A percentile compares a stretch with the other conserved stretches of the same genome.
Evolutionary conservation across 2,888 invertebrate species (phyloP).

Genomic region (Drosophila mulleri): DNA sequence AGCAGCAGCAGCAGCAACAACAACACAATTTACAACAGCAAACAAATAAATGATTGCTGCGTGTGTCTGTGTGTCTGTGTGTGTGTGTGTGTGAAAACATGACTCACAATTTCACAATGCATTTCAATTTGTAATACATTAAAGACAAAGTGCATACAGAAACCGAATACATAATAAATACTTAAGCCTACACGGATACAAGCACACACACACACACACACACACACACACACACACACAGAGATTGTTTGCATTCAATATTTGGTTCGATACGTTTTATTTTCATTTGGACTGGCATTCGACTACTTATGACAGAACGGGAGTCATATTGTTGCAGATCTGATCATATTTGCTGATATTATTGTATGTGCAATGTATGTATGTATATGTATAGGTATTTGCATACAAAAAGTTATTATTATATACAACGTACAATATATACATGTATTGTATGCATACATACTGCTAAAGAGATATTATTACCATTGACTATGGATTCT

Average conservation of each 20-base stretch:
- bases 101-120: constrained; percentile 57
- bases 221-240: not conserved
- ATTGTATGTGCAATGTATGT: not conserved
- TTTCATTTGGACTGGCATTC: constrained; percentile 16
- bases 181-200: constrained; percentile 22
- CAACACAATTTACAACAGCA: constrained; percentile 22
- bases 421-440: no score
- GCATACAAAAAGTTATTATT: no score
- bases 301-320: not conserved
- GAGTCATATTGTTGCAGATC: constrained; percentile 3
- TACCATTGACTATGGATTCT: no score
- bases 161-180: constrained; percentile 47
- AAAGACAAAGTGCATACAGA: constrained; percentile 63
- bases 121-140: constrained; percentile 74
- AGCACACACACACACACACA: no score
- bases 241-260: not conserved
- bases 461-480: no score
- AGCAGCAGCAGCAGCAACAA: constrained; percentile 29
- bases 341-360: not conserved
- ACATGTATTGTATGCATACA: no score
- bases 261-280: constrained; percentile 15
- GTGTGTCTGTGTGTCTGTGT: no score
- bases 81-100: constrained; percentile 35
- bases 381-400: no score
- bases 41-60: constrained; percentile 47